Evolutionary conservation across 2,888 invertebrate species (phyloP).

Genomic region (Dusona sp.): DNA sequence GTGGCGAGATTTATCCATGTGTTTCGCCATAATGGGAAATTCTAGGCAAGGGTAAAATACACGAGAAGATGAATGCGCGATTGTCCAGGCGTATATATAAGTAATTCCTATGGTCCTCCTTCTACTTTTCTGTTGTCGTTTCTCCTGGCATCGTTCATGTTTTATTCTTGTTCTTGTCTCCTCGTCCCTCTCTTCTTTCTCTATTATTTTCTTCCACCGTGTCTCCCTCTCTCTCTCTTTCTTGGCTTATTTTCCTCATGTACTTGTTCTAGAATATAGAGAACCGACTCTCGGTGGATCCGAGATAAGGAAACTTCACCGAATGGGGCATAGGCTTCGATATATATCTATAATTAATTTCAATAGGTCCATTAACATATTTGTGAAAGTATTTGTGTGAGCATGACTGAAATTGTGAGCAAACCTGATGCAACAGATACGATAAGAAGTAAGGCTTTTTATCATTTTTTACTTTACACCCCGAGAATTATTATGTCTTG

Average conservation of each 20-base stretch:
- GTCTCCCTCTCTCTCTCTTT: not conserved
- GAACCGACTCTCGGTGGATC: constrained; percentile 36
- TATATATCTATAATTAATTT: constrained; percentile 47
- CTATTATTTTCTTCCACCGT: not conserved
- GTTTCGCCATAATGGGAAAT: constrained; percentile 68
- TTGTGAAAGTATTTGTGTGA: constrained; percentile 39
- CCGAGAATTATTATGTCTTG: not conserved
- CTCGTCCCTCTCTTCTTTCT: constrained; percentile 2
- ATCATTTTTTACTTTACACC: not conserved
- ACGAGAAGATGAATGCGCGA: constrained; percentile 75
- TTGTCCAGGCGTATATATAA: constrained; percentile 69
- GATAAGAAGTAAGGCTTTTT: not conserved
- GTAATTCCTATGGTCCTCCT: constrained; percentile 55
- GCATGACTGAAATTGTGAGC: constrained; percentile 3
- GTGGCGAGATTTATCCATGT: constrained; percentile 35
- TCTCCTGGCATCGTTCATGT: constrained; percentile 10
- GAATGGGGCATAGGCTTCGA: constrained; percentile 39
- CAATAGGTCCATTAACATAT: constrained; percentile 37
- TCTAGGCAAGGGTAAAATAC: constrained; percentile 45
- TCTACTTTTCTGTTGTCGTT: not conserved
- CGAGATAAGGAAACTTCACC: constrained; percentile 37
- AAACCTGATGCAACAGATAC: constrained; percentile 10
- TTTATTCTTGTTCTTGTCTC: not conserved
- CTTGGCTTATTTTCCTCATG: constrained; percentile 3
- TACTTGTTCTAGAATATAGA: constrained; percentile 23